Evolutionary conservation across 2,797 vertebrate species (phyloP), one percentile per base, ranked within the genome.

Genomic region (Phalloptychus januarius): DNA sequence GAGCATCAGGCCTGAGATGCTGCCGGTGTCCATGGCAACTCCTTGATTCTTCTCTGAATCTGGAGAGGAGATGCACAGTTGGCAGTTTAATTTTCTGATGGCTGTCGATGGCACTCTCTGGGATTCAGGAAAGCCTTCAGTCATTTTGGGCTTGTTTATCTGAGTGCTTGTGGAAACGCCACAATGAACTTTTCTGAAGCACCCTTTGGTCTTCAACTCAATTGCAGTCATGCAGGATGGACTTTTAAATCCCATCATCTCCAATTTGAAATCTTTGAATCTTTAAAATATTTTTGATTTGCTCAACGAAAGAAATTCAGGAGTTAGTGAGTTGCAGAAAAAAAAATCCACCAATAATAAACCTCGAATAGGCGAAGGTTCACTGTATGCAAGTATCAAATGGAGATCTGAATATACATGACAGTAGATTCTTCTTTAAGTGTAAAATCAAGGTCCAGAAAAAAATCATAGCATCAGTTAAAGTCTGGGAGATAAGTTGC

Each of bases 1-100:
- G 76, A 42, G 5, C 36, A 71, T 52, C 3, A 56, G 45, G 54
- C 67, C 72, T 50, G 25, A 48, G 74, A 46, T 78, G 74, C 77
- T 70, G 72, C 48, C 2, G 18, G 90, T 93, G 81, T 87, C 92
- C 90, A 92, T 90, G 85, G 89, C 1, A 58, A 93, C 83, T 15
- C 72, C 16, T 54, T 40, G 78, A 84, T 82, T 80, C 71, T 45
- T 38, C 69, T 80, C n/a, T 71, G 45, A 79, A 78, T 88, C 76
- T 89, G 38, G 50, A 67, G 52, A 73, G 75, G 78, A 76, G 63
- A 42, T 25, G 38, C 63, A 58, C 80, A 76, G 61, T 73, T 54
- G 74, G 78, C 63, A 12, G 76, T 83, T 88, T 86, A 80, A 92
- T 91, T 91, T 89, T 84, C 83, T 86, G 85, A 87, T 76, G 79